Percentiles rank a stretch among this genome's conserved stretches.
These are phyloP conservation scores for Rhea americana DNA, from an alignment of 2,113 vertebrate species.

Conservation along the genomic window DNA sequence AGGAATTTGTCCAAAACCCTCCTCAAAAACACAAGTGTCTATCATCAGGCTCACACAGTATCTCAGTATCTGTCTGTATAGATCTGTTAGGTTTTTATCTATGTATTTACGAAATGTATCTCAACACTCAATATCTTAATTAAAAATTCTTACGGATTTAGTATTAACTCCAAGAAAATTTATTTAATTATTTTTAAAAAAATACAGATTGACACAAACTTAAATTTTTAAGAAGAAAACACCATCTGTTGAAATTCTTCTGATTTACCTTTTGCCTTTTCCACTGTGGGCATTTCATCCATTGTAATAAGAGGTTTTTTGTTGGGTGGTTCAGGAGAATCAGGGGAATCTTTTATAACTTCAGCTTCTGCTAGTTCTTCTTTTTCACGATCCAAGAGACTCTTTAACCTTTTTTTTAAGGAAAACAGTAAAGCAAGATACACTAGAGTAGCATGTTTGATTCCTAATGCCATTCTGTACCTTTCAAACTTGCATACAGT, in stretches of 20 bases:
- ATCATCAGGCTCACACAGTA: background rate
- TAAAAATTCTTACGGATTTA: background rate
- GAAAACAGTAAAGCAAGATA: background rate
- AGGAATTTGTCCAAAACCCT: background rate
- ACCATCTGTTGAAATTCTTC: background rate
- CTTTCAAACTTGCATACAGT: background rate
- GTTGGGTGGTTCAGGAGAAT: slow-evolving; percentile 95
- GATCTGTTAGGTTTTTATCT: background rate
- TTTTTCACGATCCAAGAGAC: slow-evolving; percentile 88
- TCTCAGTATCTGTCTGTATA: background rate
- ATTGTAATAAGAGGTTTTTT: slow-evolving; percentile 91
- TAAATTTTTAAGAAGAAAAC: background rate
- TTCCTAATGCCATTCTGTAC: background rate
- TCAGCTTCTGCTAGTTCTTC: slow-evolving; percentile 89
- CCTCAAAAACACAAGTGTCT: background rate
- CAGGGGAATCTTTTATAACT: slow-evolving; percentile 97
- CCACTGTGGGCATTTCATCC: slow-evolving; percentile 85
- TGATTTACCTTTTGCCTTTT: slow-evolving; percentile 91
- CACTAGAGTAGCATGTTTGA: background rate
- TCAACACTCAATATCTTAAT: background rate
- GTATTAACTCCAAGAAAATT: background rate
- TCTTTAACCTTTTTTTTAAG: slow-evolving; percentile 82
- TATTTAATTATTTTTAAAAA: background rate
- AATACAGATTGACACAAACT: background rate
- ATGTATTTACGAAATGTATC: background rate